Conservation (phyloP, 2,797 vertebrate species). For the Poecile montanus region DNA sequence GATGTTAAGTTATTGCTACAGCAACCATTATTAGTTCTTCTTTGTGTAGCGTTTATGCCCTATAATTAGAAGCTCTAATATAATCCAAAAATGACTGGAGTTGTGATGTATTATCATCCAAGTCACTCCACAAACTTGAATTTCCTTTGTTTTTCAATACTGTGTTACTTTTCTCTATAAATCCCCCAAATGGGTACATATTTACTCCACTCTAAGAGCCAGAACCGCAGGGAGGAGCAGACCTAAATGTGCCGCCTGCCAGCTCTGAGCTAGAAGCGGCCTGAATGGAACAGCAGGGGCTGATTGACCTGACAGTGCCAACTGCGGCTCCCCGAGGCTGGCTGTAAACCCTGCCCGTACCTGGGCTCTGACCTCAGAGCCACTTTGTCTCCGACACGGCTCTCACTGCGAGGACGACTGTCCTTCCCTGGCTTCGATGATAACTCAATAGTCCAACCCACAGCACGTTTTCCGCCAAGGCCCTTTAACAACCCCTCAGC, state of each 20-base stretch:
- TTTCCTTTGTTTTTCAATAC: neutral
- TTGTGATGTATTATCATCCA: neutral
- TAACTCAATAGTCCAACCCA: too few relatives aligned
- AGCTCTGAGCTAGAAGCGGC: neutral
- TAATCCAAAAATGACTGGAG: neutral
- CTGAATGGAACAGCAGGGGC: neutral
- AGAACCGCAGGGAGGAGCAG: neutral
- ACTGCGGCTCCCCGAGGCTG: neutral
- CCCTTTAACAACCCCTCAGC: neutral
- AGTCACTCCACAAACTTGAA: neutral
- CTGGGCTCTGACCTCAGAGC: neutral
- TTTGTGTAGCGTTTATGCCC: neutral
- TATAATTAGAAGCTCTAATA: neutral
- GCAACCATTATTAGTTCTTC: neutral
- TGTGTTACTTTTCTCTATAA: neutral
- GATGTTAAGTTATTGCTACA: neutral
- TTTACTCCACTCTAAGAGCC: neutral
- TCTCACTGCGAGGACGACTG: neutral
- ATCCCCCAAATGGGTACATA: fast-evolving
- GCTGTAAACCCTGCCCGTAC: fast-evolving
- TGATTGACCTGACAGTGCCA: fast-evolving
- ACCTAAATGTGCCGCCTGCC: neutral
- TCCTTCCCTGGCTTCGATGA: neutral
- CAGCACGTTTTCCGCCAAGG: neutral
- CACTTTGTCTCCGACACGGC: neutral